A percentile compares a stretch with the other conserved stretches of the same genome.
phyloP scores from a whole-genome alignment of 2,797 vertebrate genomes.

The Anguilla pacifica region DNA sequence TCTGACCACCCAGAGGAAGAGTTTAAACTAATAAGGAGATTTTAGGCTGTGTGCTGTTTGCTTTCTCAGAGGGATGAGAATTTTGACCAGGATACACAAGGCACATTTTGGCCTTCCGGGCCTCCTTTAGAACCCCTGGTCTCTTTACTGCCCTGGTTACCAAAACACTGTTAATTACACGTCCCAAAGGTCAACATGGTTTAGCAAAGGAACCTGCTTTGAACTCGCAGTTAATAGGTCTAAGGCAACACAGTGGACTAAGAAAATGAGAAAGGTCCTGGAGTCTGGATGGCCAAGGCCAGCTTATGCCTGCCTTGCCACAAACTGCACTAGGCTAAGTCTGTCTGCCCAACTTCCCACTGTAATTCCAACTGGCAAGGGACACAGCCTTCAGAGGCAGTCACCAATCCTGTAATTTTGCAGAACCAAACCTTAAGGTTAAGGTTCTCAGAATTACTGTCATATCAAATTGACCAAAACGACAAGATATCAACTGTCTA shows the following conservation, averaged over 20 bases:
- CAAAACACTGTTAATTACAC: constrained; percentile 28
- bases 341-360: constrained; percentile 38
- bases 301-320: constrained; percentile 14
- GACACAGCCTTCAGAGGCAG: constrained; percentile 31
- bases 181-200: constrained; percentile 22
- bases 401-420: constrained; percentile 46
- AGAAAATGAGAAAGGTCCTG: constrained; percentile 15
- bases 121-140: constrained; percentile 26
- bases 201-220: constrained; percentile 28
- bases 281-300: constrained; percentile 21
- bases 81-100: constrained; percentile 31
- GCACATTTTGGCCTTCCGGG: constrained; percentile 10
- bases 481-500: neutral
- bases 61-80: constrained; percentile 40
- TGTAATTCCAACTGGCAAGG: constrained; percentile 44
- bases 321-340: constrained; percentile 40
- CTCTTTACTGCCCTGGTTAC: constrained; percentile 28
- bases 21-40: constrained; percentile 10
- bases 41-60: constrained; percentile 34
- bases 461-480: constrained; percentile 39
- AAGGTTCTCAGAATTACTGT: constrained; percentile 40
- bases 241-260: neutral
- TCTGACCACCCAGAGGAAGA: constrained; percentile 10
- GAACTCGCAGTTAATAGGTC: constrained; percentile 33
- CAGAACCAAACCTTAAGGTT: constrained; percentile 37